A percentile compares a stretch with the other conserved stretches of the same genome.
These are phyloP conservation scores for Sebastes jordani DNA, from an alignment of 2,797 vertebrate genomes.

Conservation along the genomic window DNA sequence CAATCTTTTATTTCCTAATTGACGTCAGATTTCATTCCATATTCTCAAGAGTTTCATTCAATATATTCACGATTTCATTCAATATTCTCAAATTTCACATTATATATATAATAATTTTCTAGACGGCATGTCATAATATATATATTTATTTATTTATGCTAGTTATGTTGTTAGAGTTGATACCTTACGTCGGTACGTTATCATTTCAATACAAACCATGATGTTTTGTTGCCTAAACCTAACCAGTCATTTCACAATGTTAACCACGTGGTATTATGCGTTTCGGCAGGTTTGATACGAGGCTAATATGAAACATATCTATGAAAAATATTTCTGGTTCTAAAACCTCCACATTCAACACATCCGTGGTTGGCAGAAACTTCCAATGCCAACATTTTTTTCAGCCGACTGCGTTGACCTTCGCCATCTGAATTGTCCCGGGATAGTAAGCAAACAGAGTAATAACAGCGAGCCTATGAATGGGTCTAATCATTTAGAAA, in stretches of 20 bases:
- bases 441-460: neutral
- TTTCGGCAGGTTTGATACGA: neutral
- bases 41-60: too few relatives aligned
- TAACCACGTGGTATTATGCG: neutral
- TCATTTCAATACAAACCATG: too few relatives aligned
- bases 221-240: neutral
- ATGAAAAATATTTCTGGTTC: neutral
- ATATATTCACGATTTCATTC: too few relatives aligned
- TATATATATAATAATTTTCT: too few relatives aligned
- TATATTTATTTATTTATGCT: too few relatives aligned
- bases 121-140: too few relatives aligned
- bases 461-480: neutral
- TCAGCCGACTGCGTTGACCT: neutral
- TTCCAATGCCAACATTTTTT: fast-evolving
- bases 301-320: neutral
- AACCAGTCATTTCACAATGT: neutral
- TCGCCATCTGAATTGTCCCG: neutral
- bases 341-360: neutral
- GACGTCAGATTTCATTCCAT: too few relatives aligned
- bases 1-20: too few relatives aligned
- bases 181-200: too few relatives aligned
- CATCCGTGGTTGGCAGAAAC: neutral
- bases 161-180: too few relatives aligned
- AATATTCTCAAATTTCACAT: too few relatives aligned
- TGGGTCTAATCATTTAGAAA: neutral